Evolutionary conservation across 2,797 vertebrate species (phyloP).

Genomic region (Hemibagrus guttatus): DNA sequence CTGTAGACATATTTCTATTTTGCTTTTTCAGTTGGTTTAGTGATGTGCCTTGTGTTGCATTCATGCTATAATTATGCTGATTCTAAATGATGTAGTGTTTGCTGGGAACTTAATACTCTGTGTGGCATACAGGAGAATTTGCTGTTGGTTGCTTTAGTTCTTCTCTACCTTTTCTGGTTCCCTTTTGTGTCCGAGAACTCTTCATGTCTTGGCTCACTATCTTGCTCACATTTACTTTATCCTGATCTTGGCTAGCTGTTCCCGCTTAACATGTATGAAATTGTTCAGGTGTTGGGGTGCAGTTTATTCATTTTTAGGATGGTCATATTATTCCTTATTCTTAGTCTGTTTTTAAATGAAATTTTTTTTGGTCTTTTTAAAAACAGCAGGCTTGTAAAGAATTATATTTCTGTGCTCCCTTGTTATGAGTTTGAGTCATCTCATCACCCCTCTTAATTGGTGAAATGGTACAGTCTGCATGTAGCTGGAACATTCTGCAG

Average conservation of each 20-base stretch:
- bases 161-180: neutral
- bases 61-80: neutral
- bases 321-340: too few relatives aligned
- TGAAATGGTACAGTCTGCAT: slow-evolving; percentile 4
- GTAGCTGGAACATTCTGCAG: slow-evolving; percentile 44
- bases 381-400: neutral
- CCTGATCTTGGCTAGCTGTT: neutral
- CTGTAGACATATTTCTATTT: too few relatives aligned
- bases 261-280: too few relatives aligned
- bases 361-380: neutral
- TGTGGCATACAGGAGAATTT: neutral
- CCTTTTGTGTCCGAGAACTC: neutral
- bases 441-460: neutral
- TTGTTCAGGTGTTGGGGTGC: neutral
- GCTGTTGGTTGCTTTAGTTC: neutral
- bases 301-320: neutral
- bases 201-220: neutral
- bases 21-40: neutral
- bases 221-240: neutral
- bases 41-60: neutral
- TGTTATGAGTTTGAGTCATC: neutral
- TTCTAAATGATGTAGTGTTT: neutral
- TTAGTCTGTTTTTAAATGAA: too few relatives aligned
- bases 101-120: neutral
- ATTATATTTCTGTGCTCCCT: neutral